These are phyloP conservation scores for Choreutis nemorana DNA, from an alignment of 2,888 invertebrate genomes.

Conservation along the genomic window DNA sequence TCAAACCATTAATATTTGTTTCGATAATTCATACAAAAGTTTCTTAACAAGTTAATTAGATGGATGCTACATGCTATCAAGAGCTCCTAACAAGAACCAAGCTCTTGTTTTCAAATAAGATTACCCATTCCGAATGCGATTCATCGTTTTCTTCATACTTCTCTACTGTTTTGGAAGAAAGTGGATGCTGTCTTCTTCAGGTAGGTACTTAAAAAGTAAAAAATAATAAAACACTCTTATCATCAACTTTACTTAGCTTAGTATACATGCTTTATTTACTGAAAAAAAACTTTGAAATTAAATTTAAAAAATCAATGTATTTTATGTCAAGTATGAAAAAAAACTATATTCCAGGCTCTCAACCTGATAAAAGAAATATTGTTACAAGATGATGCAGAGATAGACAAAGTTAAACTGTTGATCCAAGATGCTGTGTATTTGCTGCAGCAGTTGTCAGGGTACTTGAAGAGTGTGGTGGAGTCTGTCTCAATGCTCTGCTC, in stretches of 20 bases:
- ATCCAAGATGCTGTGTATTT: conserved; percentile 29
- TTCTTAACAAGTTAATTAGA: conserved; percentile 18
- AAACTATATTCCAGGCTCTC: conserved; percentile 28
- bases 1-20: too few relatives aligned
- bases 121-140: conserved; percentile 15
- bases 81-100: conserved; percentile 27
- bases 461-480: conserved; percentile 29
- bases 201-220: conserved; percentile 17
- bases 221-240: too few relatives aligned
- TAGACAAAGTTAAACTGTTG: conserved; percentile 20
- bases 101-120: conserved; percentile 15
- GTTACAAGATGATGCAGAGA: conserved; percentile 16
- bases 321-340: too few relatives aligned
- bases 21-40: too few relatives aligned
- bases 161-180: conserved; percentile 26
- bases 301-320: too few relatives aligned
- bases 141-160: conserved; percentile 21
- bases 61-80: conserved; percentile 23
- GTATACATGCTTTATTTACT: too few relatives aligned
- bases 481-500: conserved; percentile 25
- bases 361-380: conserved; percentile 21
- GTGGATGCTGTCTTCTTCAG: conserved; percentile 28
- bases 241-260: too few relatives aligned
- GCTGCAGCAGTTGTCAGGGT: conserved; percentile 30
- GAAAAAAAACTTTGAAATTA: too few relatives aligned